A percentile compares a stretch with the other conserved stretches of the same genome.
Evolutionary conservation across 2,888 invertebrate species (phyloP).

Genomic region (Pandemis heparana): DNA sequence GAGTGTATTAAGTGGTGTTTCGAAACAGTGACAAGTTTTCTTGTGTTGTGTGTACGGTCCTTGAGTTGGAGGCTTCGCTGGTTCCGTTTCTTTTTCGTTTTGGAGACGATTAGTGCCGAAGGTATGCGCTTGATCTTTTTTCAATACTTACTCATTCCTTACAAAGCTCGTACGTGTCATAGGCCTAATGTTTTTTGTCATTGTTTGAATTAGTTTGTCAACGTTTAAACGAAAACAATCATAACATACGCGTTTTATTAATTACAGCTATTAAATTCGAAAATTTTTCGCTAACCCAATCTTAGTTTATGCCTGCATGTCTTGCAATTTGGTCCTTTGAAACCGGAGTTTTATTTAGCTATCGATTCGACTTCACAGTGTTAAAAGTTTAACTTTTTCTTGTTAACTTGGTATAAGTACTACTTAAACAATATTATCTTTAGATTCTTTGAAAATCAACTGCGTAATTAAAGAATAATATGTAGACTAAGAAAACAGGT

Average conservation of each 20-base stretch:
- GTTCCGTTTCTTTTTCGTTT: conserved; percentile 65
- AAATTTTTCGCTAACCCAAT: background rate
- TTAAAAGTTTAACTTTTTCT: background rate
- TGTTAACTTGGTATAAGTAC: too few relatives aligned
- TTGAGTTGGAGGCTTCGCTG: conserved; percentile 78
- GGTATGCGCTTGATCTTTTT: conserved; percentile 57
- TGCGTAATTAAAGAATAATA: conserved; percentile 42
- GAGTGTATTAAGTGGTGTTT: conserved; percentile 59
- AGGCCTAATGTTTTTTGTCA: background rate
- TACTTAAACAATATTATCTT: background rate
- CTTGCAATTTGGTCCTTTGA: conserved; percentile 41
- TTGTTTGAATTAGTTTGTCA: conserved; percentile 6
- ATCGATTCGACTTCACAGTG: background rate
- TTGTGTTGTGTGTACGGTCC: conserved; percentile 74
- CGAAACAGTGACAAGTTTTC: conserved; percentile 80
- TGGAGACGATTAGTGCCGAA: conserved; percentile 66
- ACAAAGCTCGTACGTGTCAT: background rate
- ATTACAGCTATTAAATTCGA: background rate
- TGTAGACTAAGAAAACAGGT: background rate
- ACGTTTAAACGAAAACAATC: background rate
- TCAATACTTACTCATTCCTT: conserved; percentile 23
- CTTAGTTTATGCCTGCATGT: background rate
- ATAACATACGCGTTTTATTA: background rate
- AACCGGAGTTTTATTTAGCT: conserved; percentile 40
- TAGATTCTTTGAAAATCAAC: conserved; percentile 30